Evolutionary conservation across 37 sponge, comb jelly and placozoan genomes (phyloP).

Genomic region (Eunapius fragilis): DNA sequence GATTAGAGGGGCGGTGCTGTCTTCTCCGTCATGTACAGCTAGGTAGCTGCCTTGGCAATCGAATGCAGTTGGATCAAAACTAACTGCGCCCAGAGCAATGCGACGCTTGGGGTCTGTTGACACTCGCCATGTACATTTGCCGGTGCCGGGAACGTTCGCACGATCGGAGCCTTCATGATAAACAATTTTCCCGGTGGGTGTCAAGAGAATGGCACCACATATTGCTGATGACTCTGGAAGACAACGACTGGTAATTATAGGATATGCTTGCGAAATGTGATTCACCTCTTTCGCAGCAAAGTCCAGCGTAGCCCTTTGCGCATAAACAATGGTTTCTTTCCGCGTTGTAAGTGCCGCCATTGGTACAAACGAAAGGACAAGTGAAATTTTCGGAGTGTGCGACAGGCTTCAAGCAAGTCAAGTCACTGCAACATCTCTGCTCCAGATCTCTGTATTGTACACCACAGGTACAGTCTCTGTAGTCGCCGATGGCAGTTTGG

Average conservation of each 20-base stretch:
- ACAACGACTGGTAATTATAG: background rate
- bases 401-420: constrained; percentile 31
- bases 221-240: constrained; percentile 30
- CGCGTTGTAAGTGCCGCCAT: constrained; percentile 31
- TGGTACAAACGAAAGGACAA: constrained; percentile 50
- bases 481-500: background rate
- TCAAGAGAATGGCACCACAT: constrained; percentile 38
- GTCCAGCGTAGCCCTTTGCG: constrained; percentile 30
- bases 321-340: background rate
- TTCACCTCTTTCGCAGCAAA: constrained; percentile 67
- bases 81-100: constrained; percentile 45
- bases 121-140: constrained; percentile 56
- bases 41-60: constrained; percentile 41
- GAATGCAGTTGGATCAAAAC: constrained; percentile 19
- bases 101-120: constrained; percentile 56
- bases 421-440: constrained; percentile 22
- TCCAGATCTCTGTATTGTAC: constrained; percentile 27
- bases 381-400: constrained; percentile 4
- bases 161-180: constrained; percentile 16
- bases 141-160: background rate
- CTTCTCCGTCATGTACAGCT: constrained; percentile 30
- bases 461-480: constrained; percentile 55
- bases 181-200: constrained; percentile 23
- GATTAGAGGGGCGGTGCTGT: background rate
- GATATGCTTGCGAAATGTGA: no score